phyloP scores from a whole-genome alignment of 2,888 invertebrate genomes.

The Conops quadrifasciatus region DNA sequence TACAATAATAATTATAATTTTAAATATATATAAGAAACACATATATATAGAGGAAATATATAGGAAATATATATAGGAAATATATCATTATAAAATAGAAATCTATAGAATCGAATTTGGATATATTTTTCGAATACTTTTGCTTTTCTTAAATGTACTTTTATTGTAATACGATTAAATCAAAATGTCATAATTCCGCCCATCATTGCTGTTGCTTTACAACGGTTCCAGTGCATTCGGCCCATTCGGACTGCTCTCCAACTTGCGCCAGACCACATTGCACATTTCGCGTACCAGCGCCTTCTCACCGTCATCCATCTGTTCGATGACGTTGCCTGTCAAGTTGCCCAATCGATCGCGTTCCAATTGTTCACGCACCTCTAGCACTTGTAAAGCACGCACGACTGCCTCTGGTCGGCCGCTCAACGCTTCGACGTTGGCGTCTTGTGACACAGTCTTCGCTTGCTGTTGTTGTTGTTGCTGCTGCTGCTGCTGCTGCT shows the following conservation, averaged over 20 bases:
- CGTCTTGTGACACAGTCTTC: slow-evolving; percentile 42
- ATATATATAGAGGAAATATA: too few species aligned
- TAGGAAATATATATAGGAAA: too few species aligned
- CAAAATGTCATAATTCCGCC: background rate
- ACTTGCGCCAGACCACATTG: slow-evolving; percentile 91
- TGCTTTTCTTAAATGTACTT: slow-evolving; percentile 13
- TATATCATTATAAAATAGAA: too few species aligned
- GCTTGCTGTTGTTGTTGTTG: slow-evolving; percentile 39
- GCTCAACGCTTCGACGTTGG: slow-evolving; percentile 64
- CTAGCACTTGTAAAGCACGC: slow-evolving; percentile 89
- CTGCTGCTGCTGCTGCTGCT: slow-evolving; percentile 44
- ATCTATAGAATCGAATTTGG: background rate
- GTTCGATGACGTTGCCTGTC: slow-evolving; percentile 65
- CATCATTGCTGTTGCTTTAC: slow-evolving; percentile 43
- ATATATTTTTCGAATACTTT: background rate
- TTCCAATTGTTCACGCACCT: slow-evolving; percentile 88
- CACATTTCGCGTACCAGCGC: slow-evolving; percentile 95
- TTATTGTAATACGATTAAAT: background rate
- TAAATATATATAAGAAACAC: too few species aligned
- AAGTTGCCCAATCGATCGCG: slow-evolving; percentile 70
- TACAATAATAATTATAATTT: too few species aligned
- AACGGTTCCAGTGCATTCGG: slow-evolving; percentile 57
- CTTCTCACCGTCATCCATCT: slow-evolving; percentile 87
- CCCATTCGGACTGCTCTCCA: slow-evolving; percentile 81
- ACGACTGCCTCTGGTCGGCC: slow-evolving; percentile 91